Base-by-base conservation (phyloP, 2,888 invertebrate genomes). In the Reticulitermes lucifugus region DNA sequence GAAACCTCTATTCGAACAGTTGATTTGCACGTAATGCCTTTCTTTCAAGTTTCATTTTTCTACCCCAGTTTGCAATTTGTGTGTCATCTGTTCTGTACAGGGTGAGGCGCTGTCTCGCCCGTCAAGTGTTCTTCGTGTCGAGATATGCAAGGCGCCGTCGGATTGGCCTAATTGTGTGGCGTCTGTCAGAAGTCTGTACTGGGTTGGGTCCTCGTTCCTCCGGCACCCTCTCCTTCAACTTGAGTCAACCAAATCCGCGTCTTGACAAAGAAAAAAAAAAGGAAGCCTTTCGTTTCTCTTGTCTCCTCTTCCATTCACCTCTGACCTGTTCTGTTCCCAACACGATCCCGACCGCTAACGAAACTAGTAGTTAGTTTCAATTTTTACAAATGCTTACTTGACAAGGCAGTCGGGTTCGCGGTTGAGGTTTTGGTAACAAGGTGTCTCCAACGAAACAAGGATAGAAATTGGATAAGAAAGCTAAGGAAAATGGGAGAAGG, bases 141-240 rank as follows among this genome's bases (percentile, higher is more conserved):
- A 25, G 71, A 73, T 22, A 71, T 22, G 71, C 22, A 79, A 75
- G 59, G 59, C 60, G 73, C 80, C 84, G 73, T 73, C 14, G 75
- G 71, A 86, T 85, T 85, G 85, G 86, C 86, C 86, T 84, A 86
- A 86, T 86, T 86, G 86, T 86, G 84, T 71, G 80, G 79, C 79
- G 79, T 51, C 84, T 81, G 80, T 55, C 84, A 59, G 79, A 83
- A 84, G 79, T 22, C 71, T 55, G 84, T n/a, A 71, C 65, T 25
- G n/a, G 55, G 55, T 55, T 60, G 46, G 9, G 65, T 75, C 83
- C 79, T 82, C 75, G 79, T 77, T 85, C 85, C 79, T 10, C 60
- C 55, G 79, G 51, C 79, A n/a, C 79, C 79, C 79, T 79, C 79
- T 51, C 51, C 51, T 55, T 51, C 79, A 79, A 79, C 79, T 79